Evolutionary conservation across 2,888 invertebrate genomes (phyloP).

Genomic region (Phortica magna): DNA sequence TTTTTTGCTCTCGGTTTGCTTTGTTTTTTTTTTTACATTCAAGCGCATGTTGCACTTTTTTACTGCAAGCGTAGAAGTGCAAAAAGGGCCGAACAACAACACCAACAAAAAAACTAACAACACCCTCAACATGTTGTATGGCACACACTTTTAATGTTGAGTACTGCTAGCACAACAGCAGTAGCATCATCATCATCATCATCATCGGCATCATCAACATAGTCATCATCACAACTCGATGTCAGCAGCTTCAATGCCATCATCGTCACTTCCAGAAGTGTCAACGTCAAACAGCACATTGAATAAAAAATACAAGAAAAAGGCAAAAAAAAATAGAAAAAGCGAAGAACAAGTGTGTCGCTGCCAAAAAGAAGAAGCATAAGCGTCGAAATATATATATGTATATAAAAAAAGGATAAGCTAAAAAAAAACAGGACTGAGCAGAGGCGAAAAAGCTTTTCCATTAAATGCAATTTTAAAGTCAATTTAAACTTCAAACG

Average conservation of each 20-base stretch:
- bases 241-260: conserved; percentile 30
- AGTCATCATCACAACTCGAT: conserved; percentile 1
- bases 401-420: conserved; percentile 11
- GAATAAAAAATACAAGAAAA: conserved; percentile 13
- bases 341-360: conserved; percentile 35
- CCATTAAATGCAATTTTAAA: conserved; percentile 67
- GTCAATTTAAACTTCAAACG: conserved; percentile 64
- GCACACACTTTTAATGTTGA: neutral
- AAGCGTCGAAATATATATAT: conserved; percentile 9
- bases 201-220: neutral
- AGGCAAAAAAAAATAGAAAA: conserved; percentile 38
- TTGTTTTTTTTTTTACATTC: no score
- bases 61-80: neutral
- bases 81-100: neutral
- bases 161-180: conserved; percentile 17
- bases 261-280: conserved; percentile 45
- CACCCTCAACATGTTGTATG: conserved; percentile 21
- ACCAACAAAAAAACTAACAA: neutral
- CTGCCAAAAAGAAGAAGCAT: conserved; percentile 36
- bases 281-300: conserved; percentile 71
- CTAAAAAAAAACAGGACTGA: conserved; percentile 47
- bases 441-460: conserved; percentile 47
- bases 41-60: neutral
- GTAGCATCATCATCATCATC: conserved; percentile 18
- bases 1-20: conserved; percentile 32